A percentile compares a stretch with the other conserved stretches of the same genome.
Evolutionary conservation across 2,797 vertebrate genomes (phyloP).

Genomic region (Atherinosoma microstoma): DNA sequence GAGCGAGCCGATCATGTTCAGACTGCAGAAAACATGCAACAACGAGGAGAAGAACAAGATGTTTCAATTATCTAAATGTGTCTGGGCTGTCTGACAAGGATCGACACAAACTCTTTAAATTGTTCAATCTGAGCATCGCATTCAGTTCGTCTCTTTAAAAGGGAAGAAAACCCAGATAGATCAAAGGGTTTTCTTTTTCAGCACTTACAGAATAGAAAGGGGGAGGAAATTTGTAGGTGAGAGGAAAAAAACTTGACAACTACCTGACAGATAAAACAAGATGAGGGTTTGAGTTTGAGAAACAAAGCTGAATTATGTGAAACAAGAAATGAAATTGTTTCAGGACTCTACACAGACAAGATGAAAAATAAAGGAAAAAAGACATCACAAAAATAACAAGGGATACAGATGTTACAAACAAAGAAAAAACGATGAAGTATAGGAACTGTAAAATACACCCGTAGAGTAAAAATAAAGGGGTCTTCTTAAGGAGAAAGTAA

Average conservation of each 20-base stretch:
- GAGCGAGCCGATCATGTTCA: conserved; percentile 39
- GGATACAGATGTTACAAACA: background rate
- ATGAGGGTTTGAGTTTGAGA: conserved; percentile 4
- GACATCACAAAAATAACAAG: background rate
- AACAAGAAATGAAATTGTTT: conserved; percentile 1
- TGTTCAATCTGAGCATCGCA: background rate
- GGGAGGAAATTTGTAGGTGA: background rate
- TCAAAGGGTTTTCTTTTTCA: background rate
- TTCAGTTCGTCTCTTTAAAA: conserved; percentile 4
- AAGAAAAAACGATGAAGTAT: background rate
- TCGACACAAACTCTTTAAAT: background rate
- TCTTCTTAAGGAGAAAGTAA: background rate
- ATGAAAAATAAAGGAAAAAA: background rate
- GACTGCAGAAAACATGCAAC: conserved; percentile 23
- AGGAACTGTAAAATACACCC: background rate
- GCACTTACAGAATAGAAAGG: background rate
- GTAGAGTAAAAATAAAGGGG: background rate
- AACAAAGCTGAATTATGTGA: conserved; percentile 1
- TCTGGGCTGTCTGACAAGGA: conserved; percentile 15
- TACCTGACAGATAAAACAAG: background rate
- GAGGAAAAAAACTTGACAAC: background rate
- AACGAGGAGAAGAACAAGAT: conserved; percentile 38
- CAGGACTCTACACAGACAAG: background rate
- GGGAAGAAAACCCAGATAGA: background rate
- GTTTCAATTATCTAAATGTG: conserved; percentile 57